phyloP scores from a whole-genome alignment of 2,113 vertebrate species.

The Crotalus viridis region DNA sequence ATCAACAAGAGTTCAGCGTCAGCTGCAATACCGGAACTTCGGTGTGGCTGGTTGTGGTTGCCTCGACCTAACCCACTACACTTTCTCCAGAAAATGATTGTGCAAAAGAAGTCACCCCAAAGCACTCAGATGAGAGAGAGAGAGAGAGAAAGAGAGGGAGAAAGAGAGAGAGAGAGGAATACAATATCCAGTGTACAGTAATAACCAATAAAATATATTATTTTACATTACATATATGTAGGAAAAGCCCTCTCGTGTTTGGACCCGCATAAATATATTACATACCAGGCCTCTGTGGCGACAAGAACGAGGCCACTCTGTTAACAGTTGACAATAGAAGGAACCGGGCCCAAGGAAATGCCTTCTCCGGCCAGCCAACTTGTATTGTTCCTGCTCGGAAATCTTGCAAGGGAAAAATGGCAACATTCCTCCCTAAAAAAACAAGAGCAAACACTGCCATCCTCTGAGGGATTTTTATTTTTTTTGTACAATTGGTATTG shows the following conservation, averaged over 20 bases:
- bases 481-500: no score
- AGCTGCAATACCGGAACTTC: neutral
- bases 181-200: neutral
- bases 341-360: conserved; percentile 65
- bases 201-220: neutral
- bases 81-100: neutral
- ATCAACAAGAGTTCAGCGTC: neutral
- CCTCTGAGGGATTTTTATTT: conserved; percentile 19
- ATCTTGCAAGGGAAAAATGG: conserved; percentile 39
- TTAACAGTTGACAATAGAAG: conserved; percentile 67
- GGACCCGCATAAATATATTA: conserved; percentile 14
- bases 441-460: conserved; percentile 52
- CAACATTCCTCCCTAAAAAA: conserved; percentile 41
- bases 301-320: conserved; percentile 30
- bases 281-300: conserved; percentile 43
- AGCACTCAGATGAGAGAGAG: neutral
- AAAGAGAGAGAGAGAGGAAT: no score
- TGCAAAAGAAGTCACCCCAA: neutral
- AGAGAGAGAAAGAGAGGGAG: no score
- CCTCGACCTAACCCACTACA: neutral
- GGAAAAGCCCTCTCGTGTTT: conserved; percentile 47
- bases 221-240: neutral
- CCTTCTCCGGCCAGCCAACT: conserved; percentile 9
- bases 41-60: neutral
- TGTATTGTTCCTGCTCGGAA: conserved; percentile 63